Percentiles rank a stretch among this genome's conserved stretches.
Evolutionary conservation across 1,140 invertebrate genomes (phyloP).

Genomic region (Drosophila mauritiana): DNA sequence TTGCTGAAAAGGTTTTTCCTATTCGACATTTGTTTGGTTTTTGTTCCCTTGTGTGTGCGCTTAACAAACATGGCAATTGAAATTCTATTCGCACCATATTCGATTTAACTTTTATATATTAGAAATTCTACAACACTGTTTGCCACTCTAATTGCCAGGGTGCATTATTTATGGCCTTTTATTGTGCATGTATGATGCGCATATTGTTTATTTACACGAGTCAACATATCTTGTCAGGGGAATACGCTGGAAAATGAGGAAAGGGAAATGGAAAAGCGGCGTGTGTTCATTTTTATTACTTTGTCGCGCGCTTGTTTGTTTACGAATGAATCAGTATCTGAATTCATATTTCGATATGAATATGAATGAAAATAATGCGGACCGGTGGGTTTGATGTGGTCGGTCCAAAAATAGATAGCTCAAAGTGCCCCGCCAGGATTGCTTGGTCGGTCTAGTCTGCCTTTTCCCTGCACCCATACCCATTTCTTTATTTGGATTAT

Average conservation of each 20-base stretch:
- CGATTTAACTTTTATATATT: conserved; percentile 42
- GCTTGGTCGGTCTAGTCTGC: conserved; percentile 15
- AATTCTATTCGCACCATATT: conserved; percentile 59
- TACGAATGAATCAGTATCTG: conserved; percentile 47
- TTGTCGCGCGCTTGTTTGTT: conserved; percentile 66
- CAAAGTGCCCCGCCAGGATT: conserved; percentile 30
- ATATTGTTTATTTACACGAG: conserved; percentile 60
- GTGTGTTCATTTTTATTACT: conserved; percentile 71
- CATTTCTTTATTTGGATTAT: conserved; percentile 66
- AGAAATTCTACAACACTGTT: conserved; percentile 32
- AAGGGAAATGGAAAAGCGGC: conserved; percentile 25
- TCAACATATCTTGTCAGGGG: conserved; percentile 27
- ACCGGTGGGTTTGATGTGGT: conserved; percentile 58
- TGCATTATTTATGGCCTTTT: conserved; percentile 62
- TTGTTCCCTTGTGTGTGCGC: conserved; percentile 15
- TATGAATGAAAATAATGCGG: conserved; percentile 20
- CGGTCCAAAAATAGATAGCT: conserved; percentile 44
- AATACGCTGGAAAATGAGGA: conserved; percentile 22
- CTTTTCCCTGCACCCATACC: not conserved
- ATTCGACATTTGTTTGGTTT: conserved; percentile 3
- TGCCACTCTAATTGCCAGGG: conserved; percentile 59
- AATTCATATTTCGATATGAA: conserved; percentile 27
- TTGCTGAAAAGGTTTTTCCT: conserved; percentile 9
- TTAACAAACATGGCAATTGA: conserved; percentile 52
- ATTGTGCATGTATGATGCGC: conserved; percentile 39